Conservation (phyloP, 2,797 vertebrate species). For the Pteropus rufus region DNA sequence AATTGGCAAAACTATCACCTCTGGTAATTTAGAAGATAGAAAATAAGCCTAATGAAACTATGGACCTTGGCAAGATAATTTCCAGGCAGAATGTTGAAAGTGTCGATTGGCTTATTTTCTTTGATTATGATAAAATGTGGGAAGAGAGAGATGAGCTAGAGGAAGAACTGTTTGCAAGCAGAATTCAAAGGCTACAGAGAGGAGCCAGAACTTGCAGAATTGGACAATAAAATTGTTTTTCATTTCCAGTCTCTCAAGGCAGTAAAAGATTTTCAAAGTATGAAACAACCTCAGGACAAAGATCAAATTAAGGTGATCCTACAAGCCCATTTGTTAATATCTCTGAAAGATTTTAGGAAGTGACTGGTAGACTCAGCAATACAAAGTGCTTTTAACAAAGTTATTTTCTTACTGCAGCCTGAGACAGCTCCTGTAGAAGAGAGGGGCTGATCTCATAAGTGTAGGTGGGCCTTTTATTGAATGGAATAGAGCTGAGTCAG, state of each 20-base stretch:
- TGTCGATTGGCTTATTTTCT: not conserved
- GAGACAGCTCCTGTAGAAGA: not conserved
- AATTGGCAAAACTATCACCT: not conserved
- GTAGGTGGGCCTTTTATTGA: not conserved
- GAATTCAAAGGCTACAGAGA: constrained; percentile 18
- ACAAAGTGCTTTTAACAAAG: not conserved
- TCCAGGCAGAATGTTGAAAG: not conserved
- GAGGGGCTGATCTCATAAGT: not conserved
- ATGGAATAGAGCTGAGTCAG: not conserved
- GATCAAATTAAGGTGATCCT: constrained; percentile 5
- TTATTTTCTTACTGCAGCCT: not conserved
- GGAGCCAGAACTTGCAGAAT: not conserved
- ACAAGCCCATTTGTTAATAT: not conserved
- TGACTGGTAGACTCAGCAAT: not conserved
- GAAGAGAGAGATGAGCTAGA: not conserved
- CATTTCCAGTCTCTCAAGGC: not conserved
- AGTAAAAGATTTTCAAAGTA: constrained; percentile 13
- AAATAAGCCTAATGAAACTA: not conserved
- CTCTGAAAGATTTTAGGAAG: not conserved
- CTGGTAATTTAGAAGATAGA: not conserved
- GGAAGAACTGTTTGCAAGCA: not conserved
- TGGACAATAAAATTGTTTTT: constrained; percentile 3
- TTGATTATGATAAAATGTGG: not conserved
- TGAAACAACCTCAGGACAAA: constrained; percentile 19
- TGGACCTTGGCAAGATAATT: not conserved